Conservation (phyloP, 2,113 vertebrate genomes). For the Paratilapia polleni region DNA sequence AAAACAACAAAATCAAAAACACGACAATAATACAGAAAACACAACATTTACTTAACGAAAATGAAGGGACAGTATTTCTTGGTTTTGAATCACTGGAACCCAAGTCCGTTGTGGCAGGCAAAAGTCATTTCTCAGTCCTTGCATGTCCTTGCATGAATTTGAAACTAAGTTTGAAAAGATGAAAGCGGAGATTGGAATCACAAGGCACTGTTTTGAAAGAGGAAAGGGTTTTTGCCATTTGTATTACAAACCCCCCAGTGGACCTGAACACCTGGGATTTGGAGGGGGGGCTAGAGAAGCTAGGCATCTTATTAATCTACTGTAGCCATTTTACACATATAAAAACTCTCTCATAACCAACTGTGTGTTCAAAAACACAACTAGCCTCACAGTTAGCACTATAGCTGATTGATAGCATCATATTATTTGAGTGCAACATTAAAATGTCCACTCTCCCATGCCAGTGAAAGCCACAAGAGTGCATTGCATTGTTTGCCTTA, state of each 20-base stretch:
- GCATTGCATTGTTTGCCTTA: neutral
- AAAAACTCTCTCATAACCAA: neutral
- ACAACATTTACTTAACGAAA: neutral
- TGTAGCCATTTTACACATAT: neutral
- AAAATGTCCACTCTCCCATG: neutral
- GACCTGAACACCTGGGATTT: neutral
- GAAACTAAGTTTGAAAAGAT: neutral
- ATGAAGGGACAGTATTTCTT: too few species aligned
- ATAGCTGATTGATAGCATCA: neutral
- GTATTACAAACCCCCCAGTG: neutral
- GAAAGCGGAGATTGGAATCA: neutral
- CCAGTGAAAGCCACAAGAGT: neutral
- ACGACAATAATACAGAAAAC: neutral
- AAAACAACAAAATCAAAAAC: neutral
- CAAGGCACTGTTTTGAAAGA: neutral
- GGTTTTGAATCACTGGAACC: neutral
- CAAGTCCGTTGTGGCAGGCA: neutral
- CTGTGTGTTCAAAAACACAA: neutral
- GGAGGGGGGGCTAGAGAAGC: too few species aligned
- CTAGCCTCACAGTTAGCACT: neutral
- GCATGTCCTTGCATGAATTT: neutral
- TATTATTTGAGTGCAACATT: neutral
- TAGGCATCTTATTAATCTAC: too few species aligned
- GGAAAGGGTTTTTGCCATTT: neutral
- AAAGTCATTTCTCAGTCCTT: neutral